These are phyloP conservation scores for Acromyrmex heyeri DNA, from an alignment of 1,140 invertebrate species.

Conservation along the genomic window DNA sequence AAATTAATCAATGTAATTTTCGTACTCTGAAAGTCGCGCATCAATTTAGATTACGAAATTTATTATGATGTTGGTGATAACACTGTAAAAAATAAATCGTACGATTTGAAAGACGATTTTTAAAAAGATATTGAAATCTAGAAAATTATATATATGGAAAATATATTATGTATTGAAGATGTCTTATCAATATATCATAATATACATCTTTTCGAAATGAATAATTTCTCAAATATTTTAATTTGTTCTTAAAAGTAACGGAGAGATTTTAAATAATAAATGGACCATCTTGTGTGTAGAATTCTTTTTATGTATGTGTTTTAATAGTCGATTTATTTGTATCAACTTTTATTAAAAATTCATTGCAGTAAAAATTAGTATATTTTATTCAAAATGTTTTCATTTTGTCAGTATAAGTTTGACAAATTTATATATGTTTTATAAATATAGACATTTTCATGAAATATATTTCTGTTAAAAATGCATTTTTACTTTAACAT, in stretches of 20 bases:
- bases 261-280: constrained; percentile 41
- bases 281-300: constrained; percentile 16
- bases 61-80: not conserved
- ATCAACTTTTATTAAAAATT: constrained; percentile 39
- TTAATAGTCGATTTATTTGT: constrained; percentile 30
- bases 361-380: constrained; percentile 27
- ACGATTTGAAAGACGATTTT: not conserved
- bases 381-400: constrained; percentile 18
- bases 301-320: not conserved
- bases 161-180: not conserved
- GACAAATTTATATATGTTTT: constrained; percentile 41
- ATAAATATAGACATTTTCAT: constrained; percentile 35
- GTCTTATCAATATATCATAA: not conserved
- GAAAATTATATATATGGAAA: not conserved
- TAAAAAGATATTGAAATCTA: not conserved
- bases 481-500: constrained; percentile 27
- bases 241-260: not conserved
- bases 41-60: not conserved
- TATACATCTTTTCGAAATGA: not conserved
- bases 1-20: not conserved
- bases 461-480: constrained; percentile 28
- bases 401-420: not conserved
- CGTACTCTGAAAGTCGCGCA: not conserved
- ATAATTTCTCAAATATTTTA: constrained; percentile 26
- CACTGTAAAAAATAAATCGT: not conserved